Evolutionary conservation across 2,113 vertebrate genomes (phyloP).

Genomic region (Ovis aries): ARS-UI_Ramb_v3.0 NC_056054.1:87286001-87286500

Average conservation of each 20-base stretch:
- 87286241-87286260: not conserved
- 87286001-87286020: not conserved
- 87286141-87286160: not conserved
- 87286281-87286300: not conserved
- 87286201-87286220: not conserved
- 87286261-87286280: not conserved
- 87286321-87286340: conserved; percentile 16
- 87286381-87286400: not conserved
- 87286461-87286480: not conserved
- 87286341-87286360: not conserved
- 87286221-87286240: not conserved
- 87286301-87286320: not conserved
- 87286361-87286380: not conserved
- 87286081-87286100: not conserved
- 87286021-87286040: not conserved
- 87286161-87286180: not conserved
- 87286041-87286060: not conserved
- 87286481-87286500: not conserved
- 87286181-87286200: not conserved
- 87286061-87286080: not conserved
- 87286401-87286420: not conserved
- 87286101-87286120: not conserved
- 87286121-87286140: not conserved
- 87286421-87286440: not conserved
- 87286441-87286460: not conserved